Percentiles rank a stretch among this genome's conserved stretches.
Evolutionary conservation across 2,113 vertebrate genomes (phyloP).

Genomic region (Ciconia maguari): DNA sequence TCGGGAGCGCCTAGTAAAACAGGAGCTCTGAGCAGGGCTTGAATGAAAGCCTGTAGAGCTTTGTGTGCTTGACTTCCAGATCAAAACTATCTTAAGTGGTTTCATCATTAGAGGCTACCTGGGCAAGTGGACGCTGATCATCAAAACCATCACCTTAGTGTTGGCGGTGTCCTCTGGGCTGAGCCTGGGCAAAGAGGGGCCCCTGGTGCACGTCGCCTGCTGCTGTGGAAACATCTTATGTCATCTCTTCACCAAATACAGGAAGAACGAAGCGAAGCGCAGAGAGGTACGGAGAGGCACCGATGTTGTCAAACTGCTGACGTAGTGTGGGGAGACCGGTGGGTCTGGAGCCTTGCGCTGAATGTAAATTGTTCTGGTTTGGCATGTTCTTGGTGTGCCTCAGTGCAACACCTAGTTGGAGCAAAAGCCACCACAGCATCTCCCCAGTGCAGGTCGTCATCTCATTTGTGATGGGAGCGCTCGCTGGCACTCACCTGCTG

Average conservation of each 20-base stretch:
- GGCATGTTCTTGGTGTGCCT: not conserved
- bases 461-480: not conserved
- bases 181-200: slow-evolving; percentile 95
- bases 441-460: not conserved
- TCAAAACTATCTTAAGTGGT: slow-evolving; percentile 97
- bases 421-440: not conserved
- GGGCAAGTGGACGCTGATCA: slow-evolving; percentile 95
- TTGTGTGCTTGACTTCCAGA: slow-evolving; percentile 81
- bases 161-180: slow-evolving; percentile 96
- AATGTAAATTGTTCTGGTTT: rapidly evolving
- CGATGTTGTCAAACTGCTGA: rapidly evolving
- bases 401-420: rapidly evolving
- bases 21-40: slow-evolving; percentile 37
- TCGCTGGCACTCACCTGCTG: not conserved
- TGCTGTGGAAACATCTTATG: slow-evolving; percentile 97
- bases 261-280: slow-evolving; percentile 95
- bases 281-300: slow-evolving; percentile 79
- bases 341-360: not conserved
- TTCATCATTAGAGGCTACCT: slow-evolving; percentile 98
- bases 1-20: not conserved
- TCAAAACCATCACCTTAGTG: slow-evolving; percentile 95
- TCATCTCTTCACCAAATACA: slow-evolving; percentile 94
- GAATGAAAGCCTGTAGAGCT: slow-evolving; percentile 61
- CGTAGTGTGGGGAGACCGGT: rapidly evolving
- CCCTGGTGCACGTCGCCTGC: slow-evolving; percentile 95